Evolutionary conservation across 1,140 invertebrate genomes (phyloP), one percentile per base, ranked within the genome.

Genomic region (Marisa cornuarietis): DNA sequence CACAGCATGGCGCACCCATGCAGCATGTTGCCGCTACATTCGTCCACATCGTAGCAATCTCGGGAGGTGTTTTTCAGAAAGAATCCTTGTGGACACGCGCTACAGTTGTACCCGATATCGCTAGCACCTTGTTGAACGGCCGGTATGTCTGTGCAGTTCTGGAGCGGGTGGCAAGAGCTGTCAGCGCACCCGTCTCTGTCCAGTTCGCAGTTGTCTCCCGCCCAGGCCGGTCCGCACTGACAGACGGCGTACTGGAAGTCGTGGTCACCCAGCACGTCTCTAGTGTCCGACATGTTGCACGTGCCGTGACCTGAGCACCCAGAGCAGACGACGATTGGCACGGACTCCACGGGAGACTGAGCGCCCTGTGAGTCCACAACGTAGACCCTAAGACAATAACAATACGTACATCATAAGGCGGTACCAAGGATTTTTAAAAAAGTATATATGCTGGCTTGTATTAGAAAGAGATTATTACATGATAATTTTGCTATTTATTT

Each of bases 11-110:
- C 79, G 31, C 63, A 78, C 16, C 49, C 69, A 9, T 31, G 20
- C 11, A 58, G 6, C 0, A 87, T 96, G 97, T 20, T 42, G 24
- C 4, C 66, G n/a, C 22, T 42, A 58, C 81, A 82, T 65, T 82
- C 81, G 69, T 82, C 52, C 11, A 77, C 54, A 63, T 82, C 81
- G 5, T 61, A 16, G 58, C 73, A 68, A 22, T 68, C 65, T 13
- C 26, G 65, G 11, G 65, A 13, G 6, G 10, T 2, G 65, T n/a
- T 68, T 11, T 1, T 11, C 14, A 11, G 6, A 22, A 68, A 14
- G 42, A 51, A 81, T 6, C 80, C 80, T 18, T 63, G 20, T 20
- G 71, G 71, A 81, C 80, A 81, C 11, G 42, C 65, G 24, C 66
- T 54, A 24, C 80, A 81, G 9, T 18, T 69, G 65, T 69, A 78